Conservation (phyloP, 2,113 vertebrate species). For the Arothron firmamentum region DNA sequence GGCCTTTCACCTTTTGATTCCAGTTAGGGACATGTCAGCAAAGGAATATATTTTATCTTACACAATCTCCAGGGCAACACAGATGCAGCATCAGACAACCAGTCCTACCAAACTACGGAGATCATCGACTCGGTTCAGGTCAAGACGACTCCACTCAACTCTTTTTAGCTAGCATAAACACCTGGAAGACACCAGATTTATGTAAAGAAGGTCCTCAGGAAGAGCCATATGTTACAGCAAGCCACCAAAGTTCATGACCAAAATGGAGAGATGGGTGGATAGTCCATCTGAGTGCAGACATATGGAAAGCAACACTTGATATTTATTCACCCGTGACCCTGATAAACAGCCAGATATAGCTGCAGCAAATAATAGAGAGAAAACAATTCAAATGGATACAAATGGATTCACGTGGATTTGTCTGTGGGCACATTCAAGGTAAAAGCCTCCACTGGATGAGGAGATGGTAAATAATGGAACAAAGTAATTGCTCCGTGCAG, state of each 20-base stretch:
- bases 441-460: slow-evolving; percentile 62
- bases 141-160: not conserved
- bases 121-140: too few species aligned
- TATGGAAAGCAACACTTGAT: slow-evolving; percentile 23
- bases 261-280: slow-evolving; percentile 2
- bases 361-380: slow-evolving; percentile 42
- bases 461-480: slow-evolving; percentile 75
- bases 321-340: slow-evolving; percentile 40
- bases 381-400: slow-evolving; percentile 64
- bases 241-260: slow-evolving; percentile 21
- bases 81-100: slow-evolving; percentile 23
- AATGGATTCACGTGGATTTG: slow-evolving; percentile 55
- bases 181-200: not conserved
- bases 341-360: slow-evolving; percentile 45
- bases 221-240: slow-evolving; percentile 6
- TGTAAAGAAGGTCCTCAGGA: not conserved
- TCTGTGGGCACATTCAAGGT: slow-evolving; percentile 50
- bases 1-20: slow-evolving; percentile 81
- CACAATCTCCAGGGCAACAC: slow-evolving; percentile 39
- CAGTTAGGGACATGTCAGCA: slow-evolving; percentile 74
- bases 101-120: slow-evolving; percentile 9
- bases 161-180: not conserved
- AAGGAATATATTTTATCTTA: slow-evolving; percentile 71
- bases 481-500: slow-evolving; percentile 72
- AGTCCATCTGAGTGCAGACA: slow-evolving; percentile 19